A percentile compares a stretch with the other conserved stretches of the same genome.
Evolutionary conservation across 1,140 invertebrate species (phyloP).

Genomic region (Nasonia giraulti): DNA sequence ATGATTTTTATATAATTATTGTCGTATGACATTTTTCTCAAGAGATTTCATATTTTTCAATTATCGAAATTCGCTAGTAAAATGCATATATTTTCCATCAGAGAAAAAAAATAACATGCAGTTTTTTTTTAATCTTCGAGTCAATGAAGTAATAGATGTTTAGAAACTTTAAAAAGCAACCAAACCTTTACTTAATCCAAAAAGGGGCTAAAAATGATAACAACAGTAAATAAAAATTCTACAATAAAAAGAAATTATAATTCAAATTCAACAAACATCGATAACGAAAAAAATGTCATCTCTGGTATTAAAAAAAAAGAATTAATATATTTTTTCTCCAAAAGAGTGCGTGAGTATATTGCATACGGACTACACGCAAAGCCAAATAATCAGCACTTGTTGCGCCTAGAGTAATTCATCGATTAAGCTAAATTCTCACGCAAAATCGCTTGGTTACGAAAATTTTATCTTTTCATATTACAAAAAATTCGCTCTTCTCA

Average conservation of each 20-base stretch:
- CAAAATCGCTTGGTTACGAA: neutral
- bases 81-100: constrained; percentile 6
- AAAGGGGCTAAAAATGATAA: constrained; percentile 1
- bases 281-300: constrained; percentile 34
- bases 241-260: constrained; percentile 42
- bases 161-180: neutral
- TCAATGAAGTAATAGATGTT: neutral
- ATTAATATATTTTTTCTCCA: constrained; percentile 1
- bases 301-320: neutral
- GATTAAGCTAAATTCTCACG: constrained; percentile 43
- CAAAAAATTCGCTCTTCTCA: constrained; percentile 3
- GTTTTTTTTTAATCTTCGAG: neutral
- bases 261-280: constrained; percentile 19
- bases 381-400: constrained; percentile 1
- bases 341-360: constrained; percentile 18
- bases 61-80: constrained; percentile 36
- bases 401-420: constrained; percentile 11
- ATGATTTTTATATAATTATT: constrained; percentile 50
- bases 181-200: neutral
- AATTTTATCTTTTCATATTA: constrained; percentile 4
- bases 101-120: neutral
- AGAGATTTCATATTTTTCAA: constrained; percentile 39
- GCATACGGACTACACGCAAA: neutral
- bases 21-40: constrained; percentile 41
- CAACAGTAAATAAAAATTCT: constrained; percentile 49